Conservation (phyloP, 2,113 vertebrate genomes). For the Bubo scandiacus region DNA sequence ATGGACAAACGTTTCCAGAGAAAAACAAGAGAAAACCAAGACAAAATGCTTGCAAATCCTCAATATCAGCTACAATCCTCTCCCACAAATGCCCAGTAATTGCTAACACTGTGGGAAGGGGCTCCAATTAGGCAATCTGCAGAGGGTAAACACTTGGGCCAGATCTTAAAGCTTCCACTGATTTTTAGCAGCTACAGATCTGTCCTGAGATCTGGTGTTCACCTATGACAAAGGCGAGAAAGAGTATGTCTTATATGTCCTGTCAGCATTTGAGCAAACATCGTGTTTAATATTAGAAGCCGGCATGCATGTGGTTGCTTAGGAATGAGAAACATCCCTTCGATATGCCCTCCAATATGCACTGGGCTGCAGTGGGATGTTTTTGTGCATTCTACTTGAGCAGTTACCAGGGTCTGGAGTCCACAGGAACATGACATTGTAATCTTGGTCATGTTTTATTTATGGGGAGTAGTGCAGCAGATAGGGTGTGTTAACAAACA, state of each 20-base stretch:
- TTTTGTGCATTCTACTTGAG: conserved; percentile 74
- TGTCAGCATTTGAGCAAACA: conserved; percentile 21
- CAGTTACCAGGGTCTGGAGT: conserved; percentile 74
- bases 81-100: not conserved
- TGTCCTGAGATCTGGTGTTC: not conserved
- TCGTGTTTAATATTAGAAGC: conserved; percentile 29
- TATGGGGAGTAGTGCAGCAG: conserved; percentile 75
- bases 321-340: conserved; percentile 54
- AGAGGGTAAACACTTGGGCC: not conserved
- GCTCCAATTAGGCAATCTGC: not conserved
- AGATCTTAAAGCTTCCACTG: not conserved
- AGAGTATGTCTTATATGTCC: not conserved
- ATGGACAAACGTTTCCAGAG: not conserved
- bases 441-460: conserved; percentile 88
- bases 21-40: not conserved
- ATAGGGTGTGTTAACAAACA: conserved; percentile 88
- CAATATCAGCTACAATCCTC: not conserved
- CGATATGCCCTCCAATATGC: conserved; percentile 52
- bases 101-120: not conserved
- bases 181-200: not conserved
- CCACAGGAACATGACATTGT: conserved; percentile 80
- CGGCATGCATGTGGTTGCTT: conserved; percentile 21
- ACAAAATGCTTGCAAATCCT: not conserved
- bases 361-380: conserved; percentile 60
- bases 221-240: not conserved